A percentile compares a stretch with the other conserved stretches of the same genome.
Evolutionary conservation across 2,113 vertebrate genomes (phyloP).

Genomic region (Anhinga anhinga): DNA sequence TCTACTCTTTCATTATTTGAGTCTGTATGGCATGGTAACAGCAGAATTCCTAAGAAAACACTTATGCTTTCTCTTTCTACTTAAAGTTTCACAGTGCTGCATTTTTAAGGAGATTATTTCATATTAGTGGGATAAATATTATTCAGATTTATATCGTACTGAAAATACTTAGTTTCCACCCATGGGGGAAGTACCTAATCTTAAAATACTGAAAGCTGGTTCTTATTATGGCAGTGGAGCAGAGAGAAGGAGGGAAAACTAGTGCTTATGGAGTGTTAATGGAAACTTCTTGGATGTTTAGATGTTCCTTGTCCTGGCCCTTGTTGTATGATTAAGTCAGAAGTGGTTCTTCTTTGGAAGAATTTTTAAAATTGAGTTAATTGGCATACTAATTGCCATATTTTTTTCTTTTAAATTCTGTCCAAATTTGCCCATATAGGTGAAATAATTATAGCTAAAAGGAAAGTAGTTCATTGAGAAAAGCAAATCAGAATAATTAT

Average conservation of each 20-base stretch:
- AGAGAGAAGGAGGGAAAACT: neutral
- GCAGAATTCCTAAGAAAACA: neutral
- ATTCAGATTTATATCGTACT: neutral
- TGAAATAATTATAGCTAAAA: neutral
- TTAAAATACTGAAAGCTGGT: neutral
- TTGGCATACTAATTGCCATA: neutral
- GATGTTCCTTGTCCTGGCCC: neutral
- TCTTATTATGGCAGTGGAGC: neutral
- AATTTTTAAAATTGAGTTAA: slow-evolving; percentile 10
- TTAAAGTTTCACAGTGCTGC: neutral
- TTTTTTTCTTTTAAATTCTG: neutral
- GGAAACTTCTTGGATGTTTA: neutral
- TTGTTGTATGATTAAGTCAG: neutral
- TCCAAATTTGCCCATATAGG: neutral
- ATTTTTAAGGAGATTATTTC: neutral
- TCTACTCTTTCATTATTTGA: neutral
- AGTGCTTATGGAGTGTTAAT: neutral
- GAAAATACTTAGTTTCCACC: neutral
- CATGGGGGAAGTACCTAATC: neutral
- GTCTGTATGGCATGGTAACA: neutral
- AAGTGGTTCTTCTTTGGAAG: neutral
- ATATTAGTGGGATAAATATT: neutral
- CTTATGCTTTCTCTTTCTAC: neutral
- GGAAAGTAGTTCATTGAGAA: neutral
- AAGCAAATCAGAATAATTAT: neutral